Evolutionary conservation across 2,888 invertebrate genomes (phyloP).

Genomic region (Chirona hameri): DNA sequence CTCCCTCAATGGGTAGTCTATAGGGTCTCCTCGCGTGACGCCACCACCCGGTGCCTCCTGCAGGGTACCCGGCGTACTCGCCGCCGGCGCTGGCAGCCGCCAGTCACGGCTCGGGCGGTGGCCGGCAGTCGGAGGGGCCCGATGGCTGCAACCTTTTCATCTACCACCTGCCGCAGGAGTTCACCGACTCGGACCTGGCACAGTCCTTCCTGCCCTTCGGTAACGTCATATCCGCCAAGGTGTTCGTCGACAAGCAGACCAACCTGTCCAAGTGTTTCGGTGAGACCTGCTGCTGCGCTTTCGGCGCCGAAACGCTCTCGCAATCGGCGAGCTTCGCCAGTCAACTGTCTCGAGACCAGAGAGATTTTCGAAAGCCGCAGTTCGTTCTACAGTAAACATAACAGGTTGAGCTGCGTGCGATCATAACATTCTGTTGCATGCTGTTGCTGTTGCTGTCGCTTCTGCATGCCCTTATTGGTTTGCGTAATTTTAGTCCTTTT

Average conservation of each 20-base stretch:
- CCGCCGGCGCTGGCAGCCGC: neutral
- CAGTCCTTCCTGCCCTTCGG: constrained; percentile 97
- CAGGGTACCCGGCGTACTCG: constrained; percentile 13
- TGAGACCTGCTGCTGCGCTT: neutral
- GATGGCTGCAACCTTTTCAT: constrained; percentile 99
- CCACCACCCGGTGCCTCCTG: neutral
- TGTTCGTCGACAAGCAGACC: constrained; percentile 99
- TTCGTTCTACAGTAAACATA: no score
- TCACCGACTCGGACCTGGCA: constrained; percentile 93
- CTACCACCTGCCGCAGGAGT: constrained; percentile 98
- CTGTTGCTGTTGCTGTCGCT: no score
- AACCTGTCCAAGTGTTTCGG: constrained; percentile 99
- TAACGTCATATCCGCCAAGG: constrained; percentile 96
- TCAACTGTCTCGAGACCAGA: no score
- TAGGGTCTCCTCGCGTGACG: no score
- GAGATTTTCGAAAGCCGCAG: no score
- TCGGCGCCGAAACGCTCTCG: neutral
- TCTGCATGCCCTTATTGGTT: no score
- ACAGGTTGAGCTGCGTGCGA: no score
- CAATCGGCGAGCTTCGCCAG: no score
- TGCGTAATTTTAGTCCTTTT: no score
- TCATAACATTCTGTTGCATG: no score
- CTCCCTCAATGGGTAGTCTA: no score
- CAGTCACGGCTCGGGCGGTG: constrained; percentile 35
- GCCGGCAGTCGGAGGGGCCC: constrained; percentile 93